phyloP scores from a whole-genome alignment of 2,797 vertebrate species.

The Sebastes hubbsi region DNA sequence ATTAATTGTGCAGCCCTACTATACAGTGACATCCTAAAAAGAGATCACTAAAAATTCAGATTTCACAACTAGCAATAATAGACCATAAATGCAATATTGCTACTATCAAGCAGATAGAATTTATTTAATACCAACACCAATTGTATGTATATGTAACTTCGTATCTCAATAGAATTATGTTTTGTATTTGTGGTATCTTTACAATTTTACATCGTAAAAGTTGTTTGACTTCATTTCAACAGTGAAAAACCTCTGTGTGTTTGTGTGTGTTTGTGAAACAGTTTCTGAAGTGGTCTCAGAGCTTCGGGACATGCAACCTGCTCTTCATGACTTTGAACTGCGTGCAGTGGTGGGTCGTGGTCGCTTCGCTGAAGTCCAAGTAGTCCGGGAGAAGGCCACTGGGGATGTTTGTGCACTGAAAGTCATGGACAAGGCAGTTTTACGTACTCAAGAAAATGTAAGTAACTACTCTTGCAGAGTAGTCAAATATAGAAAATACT shows the following conservation, averaged over 20 bases:
- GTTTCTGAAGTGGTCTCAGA: conserved; percentile 90
- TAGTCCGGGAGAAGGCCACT: conserved; percentile 90
- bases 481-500: neutral
- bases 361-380: conserved; percentile 91
- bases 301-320: conserved; percentile 89
- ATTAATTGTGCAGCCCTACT: neutral
- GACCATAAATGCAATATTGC: neutral
- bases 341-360: conserved; percentile 88
- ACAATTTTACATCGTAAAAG: neutral
- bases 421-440: conserved; percentile 89
- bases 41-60: neutral
- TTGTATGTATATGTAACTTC: neutral
- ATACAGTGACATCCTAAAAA: neutral
- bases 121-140: neutral
- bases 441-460: conserved; percentile 89
- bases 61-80: neutral
- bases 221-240: neutral
- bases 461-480: conserved; percentile 32
- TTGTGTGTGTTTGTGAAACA: conserved; percentile 65
- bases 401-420: conserved; percentile 96
- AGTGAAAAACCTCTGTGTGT: neutral
- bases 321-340: conserved; percentile 89
- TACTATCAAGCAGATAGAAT: neutral
- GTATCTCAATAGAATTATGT: neutral
- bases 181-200: neutral